Percentiles rank a stretch among this genome's conserved stretches.
phyloP scores from a whole-genome alignment of 2,888 invertebrate genomes.

The Junonia oenone region DNA sequence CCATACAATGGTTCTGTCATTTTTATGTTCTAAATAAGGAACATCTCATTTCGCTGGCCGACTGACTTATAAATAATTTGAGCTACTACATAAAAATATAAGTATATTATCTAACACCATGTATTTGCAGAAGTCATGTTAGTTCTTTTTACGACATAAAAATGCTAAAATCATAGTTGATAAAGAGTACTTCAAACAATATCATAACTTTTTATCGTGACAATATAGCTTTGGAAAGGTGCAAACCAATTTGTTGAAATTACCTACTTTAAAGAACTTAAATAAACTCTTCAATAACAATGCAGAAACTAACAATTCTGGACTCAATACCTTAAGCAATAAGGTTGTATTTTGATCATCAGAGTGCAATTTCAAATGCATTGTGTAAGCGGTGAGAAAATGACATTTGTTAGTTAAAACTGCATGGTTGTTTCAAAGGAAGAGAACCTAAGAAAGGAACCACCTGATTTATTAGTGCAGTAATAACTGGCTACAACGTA shows the following conservation, averaged over 20 bases:
- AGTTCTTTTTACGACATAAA: no score
- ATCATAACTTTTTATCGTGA: not conserved
- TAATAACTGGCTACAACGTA: conserved; percentile 15
- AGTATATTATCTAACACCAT: no score
- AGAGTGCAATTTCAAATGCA: not conserved
- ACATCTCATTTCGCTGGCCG: no score
- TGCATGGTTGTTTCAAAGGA: conserved; percentile 30
- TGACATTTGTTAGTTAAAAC: conserved; percentile 35
- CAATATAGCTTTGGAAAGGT: not conserved
- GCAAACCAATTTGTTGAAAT: not conserved
- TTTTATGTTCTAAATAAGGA: no score
- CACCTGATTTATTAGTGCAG: conserved; percentile 21
- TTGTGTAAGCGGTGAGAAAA: conserved; percentile 31
- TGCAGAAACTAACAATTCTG: not conserved
- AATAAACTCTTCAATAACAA: conserved; percentile 2
- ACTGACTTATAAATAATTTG: no score
- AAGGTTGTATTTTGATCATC: not conserved
- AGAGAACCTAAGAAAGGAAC: conserved; percentile 5
- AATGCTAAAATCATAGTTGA: not conserved
- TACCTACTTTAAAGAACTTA: not conserved
- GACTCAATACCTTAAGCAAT: not conserved
- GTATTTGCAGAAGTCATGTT: no score
- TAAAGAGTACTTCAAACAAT: not conserved
- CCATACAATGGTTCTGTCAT: no score
- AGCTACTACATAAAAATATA: no score